Percentiles rank a stretch among this genome's conserved stretches.
Conservation (phyloP, 2,113 vertebrate species). For the Xenotilapia caudafasciata region DNA sequence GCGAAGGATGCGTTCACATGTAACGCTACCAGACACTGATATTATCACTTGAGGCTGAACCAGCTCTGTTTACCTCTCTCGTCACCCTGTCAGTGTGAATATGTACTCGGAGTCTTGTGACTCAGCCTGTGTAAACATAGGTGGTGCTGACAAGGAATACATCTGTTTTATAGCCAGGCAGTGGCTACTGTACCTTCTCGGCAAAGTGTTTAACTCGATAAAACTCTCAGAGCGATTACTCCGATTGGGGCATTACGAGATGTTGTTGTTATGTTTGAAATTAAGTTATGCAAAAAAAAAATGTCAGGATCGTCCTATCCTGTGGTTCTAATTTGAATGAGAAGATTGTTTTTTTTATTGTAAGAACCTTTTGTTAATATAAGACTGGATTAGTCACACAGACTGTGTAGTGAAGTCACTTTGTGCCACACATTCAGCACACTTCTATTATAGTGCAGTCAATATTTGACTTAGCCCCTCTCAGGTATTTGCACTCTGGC, state of each 20-base stretch:
- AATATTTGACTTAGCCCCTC: constrained; percentile 30
- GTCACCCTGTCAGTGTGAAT: background rate
- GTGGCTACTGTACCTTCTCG: background rate
- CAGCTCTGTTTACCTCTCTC: background rate
- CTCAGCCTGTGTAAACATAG: constrained; percentile 68
- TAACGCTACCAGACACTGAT: background rate
- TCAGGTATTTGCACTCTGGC: background rate
- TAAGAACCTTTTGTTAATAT: background rate
- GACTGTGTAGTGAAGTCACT: background rate
- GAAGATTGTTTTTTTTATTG: background rate
- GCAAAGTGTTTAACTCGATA: background rate
- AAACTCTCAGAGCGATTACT: background rate
- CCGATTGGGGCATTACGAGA: background rate
- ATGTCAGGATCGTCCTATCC: background rate
- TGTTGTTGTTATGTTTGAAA: background rate
- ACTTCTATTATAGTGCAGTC: background rate
- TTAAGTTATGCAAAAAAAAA: background rate
- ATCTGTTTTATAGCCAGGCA: background rate
- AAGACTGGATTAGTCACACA: background rate
- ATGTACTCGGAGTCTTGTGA: constrained; percentile 47
- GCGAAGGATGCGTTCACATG: background rate
- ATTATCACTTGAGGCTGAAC: background rate
- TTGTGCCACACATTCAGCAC: background rate
- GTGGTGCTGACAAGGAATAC: constrained; percentile 30
- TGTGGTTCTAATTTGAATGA: background rate